Conservation (phyloP, 2,888 invertebrate genomes). For the Andrena trimmerana region DNA sequence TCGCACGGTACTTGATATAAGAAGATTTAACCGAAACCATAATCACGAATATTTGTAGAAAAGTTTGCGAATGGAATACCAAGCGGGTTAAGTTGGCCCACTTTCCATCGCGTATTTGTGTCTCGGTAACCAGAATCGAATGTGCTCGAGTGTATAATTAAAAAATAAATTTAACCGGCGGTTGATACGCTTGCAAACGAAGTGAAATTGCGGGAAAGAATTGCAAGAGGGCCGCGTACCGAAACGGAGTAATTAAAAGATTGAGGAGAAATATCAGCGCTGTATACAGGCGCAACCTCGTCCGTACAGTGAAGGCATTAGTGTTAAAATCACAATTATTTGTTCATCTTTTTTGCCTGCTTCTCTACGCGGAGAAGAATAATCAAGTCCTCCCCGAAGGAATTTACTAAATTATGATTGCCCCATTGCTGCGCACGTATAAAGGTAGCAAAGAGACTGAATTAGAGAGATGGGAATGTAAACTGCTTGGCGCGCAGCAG, state of each 20-base stretch:
- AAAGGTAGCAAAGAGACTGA: constrained; percentile 30
- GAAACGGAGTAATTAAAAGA: neutral
- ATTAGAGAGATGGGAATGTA: constrained; percentile 29
- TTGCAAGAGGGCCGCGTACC: neutral
- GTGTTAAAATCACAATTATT: constrained; percentile 59
- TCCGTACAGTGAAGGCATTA: constrained; percentile 60
- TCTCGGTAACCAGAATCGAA: too few relatives aligned
- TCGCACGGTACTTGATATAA: too few relatives aligned
- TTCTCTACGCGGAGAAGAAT: constrained; percentile 38
- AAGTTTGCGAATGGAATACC: too few relatives aligned
- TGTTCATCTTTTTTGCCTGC: constrained; percentile 30
- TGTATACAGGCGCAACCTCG: constrained; percentile 45
- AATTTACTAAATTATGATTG: constrained; percentile 52
- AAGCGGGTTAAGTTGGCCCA: too few relatives aligned
- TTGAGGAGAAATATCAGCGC: constrained; percentile 39
- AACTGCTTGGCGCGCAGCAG: constrained; percentile 4
- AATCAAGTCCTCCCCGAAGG: constrained; percentile 6
- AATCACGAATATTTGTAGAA: too few relatives aligned
- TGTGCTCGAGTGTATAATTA: neutral
- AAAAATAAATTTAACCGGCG: neutral
- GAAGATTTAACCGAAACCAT: too few relatives aligned
- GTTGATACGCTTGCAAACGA: neutral
- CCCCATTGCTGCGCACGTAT: constrained; percentile 40
- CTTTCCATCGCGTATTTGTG: too few relatives aligned
- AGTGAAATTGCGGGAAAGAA: neutral